These are phyloP conservation scores for Hippoglossus hippoglossus DNA, from an alignment of 2,797 vertebrate genomes.

Conservation along the genomic window DNA sequence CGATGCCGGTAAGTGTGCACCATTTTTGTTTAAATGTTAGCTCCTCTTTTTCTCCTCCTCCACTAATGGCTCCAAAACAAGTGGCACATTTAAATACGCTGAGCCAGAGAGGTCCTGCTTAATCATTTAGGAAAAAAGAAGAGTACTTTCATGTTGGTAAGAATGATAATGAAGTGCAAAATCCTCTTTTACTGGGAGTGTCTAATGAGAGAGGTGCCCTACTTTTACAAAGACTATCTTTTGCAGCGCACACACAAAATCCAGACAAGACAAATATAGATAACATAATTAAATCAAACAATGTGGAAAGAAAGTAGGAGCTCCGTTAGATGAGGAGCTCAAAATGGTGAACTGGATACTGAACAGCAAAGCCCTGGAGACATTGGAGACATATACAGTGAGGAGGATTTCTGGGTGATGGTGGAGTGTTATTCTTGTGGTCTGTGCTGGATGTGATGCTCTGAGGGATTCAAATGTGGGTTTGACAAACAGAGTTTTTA, in stretches of 20 bases:
- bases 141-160: constrained; percentile 65
- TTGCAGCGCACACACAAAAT: constrained; percentile 58
- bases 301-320: constrained; percentile 58
- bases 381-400: constrained; percentile 37
- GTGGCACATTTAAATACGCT: constrained; percentile 57
- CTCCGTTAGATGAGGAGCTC: constrained; percentile 46
- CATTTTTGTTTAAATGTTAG: constrained; percentile 52
- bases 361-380: constrained; percentile 65
- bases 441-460: constrained; percentile 46
- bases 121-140: constrained; percentile 64
- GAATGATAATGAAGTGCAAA: constrained; percentile 75
- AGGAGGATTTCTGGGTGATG: constrained; percentile 61
- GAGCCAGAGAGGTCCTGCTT: constrained; percentile 61
- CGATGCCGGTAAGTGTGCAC: constrained; percentile 15
- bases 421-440: constrained; percentile 60
- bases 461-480: constrained; percentile 49
- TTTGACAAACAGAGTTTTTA: constrained; percentile 57
- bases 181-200: constrained; percentile 50
- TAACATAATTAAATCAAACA: constrained; percentile 80
- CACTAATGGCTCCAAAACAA: constrained; percentile 70
- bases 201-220: constrained; percentile 80
- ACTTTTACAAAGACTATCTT: constrained; percentile 76
- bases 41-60: constrained; percentile 49
- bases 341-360: constrained; percentile 66
- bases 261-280: constrained; percentile 79